Evolutionary conservation across 37 sponge, comb jelly and placozoan species (phyloP), one percentile per base, ranked within the genome.

Genomic region (Haliclona indistincta): DNA sequence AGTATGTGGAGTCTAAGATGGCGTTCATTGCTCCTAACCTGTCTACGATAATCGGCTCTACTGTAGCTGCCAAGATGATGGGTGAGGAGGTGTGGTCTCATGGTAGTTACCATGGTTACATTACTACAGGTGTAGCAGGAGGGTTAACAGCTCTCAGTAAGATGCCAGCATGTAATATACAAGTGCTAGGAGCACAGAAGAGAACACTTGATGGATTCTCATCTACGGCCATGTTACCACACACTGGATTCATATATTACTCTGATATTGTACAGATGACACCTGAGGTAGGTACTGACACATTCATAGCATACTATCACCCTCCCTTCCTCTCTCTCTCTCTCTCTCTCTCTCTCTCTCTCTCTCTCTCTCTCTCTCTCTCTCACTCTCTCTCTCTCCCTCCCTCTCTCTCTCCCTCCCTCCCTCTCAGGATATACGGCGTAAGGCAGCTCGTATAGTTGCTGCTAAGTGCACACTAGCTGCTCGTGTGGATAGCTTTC

Each of bases 81-180:
- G 99, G 99, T 87, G 67, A 64, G 63, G 35, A n/a, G n/a, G n/a
- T n/a, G n/a, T n/a, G n/a, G n/a, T n/a, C n/a, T n/a, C n/a, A n/a
- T n/a, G n/a, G n/a, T n/a, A n/a, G n/a, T n/a, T n/a, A n/a, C n/a
- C n/a, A n/a, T n/a, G n/a, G n/a, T n/a, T n/a, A n/a, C n/a, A n/a
- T n/a, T n/a, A n/a, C n/a, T n/a, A n/a, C 47, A 94, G 95, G 95
- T 63, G 69, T 90, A 39, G 99, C 99, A 66, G 99, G 99, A 29
- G 99, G 99, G 7, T 81, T 98, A 19, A 90, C 89, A 32, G 79
- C 82, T 28, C 78, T 98, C 15, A 90, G 96, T 7, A 95, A 98
- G 76, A 98, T 98, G 75, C 99, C 99, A 25, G 84, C 94, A 30
- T 98, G 99, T 75, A 98, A 98, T 79, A 88, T 98, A 17, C 76